Base-by-base conservation (phyloP, 1,140 invertebrate genomes). In the Sitodiplosis mosellana region DNA sequence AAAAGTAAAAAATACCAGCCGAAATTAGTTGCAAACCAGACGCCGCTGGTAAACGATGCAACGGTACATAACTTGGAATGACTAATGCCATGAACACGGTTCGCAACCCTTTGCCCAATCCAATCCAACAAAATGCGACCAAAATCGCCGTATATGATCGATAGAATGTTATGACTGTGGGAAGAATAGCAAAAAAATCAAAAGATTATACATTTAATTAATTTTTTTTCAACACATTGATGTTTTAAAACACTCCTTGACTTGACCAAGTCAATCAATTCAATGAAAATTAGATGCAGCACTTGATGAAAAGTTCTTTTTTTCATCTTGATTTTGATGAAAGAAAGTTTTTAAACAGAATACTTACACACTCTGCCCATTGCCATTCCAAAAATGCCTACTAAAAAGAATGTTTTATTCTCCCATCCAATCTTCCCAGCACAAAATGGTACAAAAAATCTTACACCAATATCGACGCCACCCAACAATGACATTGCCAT, bases 41-140 rank as follows among this genome's bases (percentile, higher is more conserved):
- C 10, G 77, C 77, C 17, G 70, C 74, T 1, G 77, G 74, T 40
- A 79, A 55, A 36, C 74, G 69, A 42, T 74, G 69, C 12, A 78
- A 54, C 5, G 76, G 73, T 33, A 80, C 76, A 53, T 78, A 73
- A 0, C 69, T 68, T 14, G 77, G 75, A 49, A 79, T 76, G 5
- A 78, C 74, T 14, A 80, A 57, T 0, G 75, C 71, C 70, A 77
- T 77, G 54, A 78, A 78, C 2, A 80, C 74, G 27, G 76, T 78
- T 46, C 75, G 61, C 4, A 80, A 54, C 0, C 70, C 76, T 63
- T 79, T 79, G 19, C 71, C 75, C 40, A 73, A 67, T 0, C 77
- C 77, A 22, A 79, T 72, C 52, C 75, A 70, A 1, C 72, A 64
- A 7, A 72, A 71, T n/a, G 76, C 61, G 8, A 62, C 37, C 0